Percentiles rank a stretch among this genome's conserved stretches.
Conservation (phyloP, 2,888 invertebrate species). For the Mythimna vitellina region DNA sequence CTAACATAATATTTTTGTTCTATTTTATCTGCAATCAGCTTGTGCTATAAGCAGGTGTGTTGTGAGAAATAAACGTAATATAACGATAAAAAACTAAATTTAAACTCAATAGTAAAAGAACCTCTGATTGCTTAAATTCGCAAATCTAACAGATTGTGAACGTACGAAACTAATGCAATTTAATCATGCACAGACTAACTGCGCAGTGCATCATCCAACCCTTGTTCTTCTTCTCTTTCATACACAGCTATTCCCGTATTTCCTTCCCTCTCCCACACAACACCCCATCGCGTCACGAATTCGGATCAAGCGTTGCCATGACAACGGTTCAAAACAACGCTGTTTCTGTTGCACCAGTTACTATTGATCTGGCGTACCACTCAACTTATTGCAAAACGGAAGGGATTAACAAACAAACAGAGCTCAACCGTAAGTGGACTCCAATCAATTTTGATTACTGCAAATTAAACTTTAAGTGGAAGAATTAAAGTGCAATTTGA, state of each 20-base stretch:
- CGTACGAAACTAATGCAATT: constrained; percentile 82
- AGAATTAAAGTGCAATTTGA: constrained; percentile 81
- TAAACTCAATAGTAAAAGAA: neutral
- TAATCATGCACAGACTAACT: constrained; percentile 80
- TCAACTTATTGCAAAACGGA: constrained; percentile 55
- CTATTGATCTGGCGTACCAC: constrained; percentile 72
- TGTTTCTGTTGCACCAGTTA: constrained; percentile 72
- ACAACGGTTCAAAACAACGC: constrained; percentile 84
- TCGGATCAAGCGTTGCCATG: constrained; percentile 84
- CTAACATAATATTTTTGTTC: too few species aligned
- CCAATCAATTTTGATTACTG: constrained; percentile 69
- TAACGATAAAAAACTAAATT: neutral
- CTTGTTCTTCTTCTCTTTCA: constrained; percentile 69
- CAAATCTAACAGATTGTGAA: constrained; percentile 57
- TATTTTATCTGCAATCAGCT: too few species aligned
- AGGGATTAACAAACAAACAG: constrained; percentile 62
- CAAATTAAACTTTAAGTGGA: constrained; percentile 80
- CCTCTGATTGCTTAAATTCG: constrained; percentile 33
- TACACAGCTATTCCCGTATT: constrained; percentile 42
- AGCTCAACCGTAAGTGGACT: constrained; percentile 74
- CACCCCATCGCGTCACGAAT: constrained; percentile 80
- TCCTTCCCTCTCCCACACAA: constrained; percentile 68
- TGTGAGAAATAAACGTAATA: too few species aligned
- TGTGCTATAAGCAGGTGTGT: too few species aligned
- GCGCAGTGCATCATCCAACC: constrained; percentile 82